These are phyloP conservation scores for Ageneiosus marmoratus DNA, from an alignment of 2,113 vertebrate genomes.

Conservation along the genomic window DNA sequence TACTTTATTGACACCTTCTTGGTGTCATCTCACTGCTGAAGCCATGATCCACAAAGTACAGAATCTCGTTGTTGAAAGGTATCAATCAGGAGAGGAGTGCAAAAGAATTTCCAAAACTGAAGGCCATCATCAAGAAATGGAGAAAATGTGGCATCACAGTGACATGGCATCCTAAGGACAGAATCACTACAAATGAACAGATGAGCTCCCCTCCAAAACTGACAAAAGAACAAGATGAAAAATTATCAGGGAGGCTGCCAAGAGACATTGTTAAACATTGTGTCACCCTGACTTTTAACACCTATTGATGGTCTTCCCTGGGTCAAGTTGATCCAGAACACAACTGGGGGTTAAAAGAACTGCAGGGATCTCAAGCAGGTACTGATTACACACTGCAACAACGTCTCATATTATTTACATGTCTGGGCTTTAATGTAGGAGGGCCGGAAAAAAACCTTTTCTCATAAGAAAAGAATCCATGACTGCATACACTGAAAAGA, in stretches of 20 bases:
- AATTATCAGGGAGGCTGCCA: background rate
- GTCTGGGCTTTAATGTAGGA: background rate
- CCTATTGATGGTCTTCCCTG: background rate
- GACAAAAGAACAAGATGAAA: too few species aligned
- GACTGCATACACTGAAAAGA: background rate
- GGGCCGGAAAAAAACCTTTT: background rate
- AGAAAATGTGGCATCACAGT: too few species aligned
- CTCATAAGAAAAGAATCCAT: background rate
- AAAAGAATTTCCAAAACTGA: too few species aligned
- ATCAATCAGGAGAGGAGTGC: too few species aligned
- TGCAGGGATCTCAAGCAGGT: background rate
- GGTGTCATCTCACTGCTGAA: too few species aligned
- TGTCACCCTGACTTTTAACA: too few species aligned
- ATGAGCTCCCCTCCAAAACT: too few species aligned
- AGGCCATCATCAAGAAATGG: too few species aligned
- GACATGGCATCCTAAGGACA: too few species aligned
- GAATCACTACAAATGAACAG: background rate
- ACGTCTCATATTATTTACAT: background rate
- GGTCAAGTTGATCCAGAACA: background rate
- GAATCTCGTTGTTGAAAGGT: too few species aligned
- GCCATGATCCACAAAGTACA: too few species aligned
- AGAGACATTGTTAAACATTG: background rate
- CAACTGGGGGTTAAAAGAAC: background rate
- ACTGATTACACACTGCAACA: background rate
- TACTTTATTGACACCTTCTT: too few species aligned